A percentile compares a stretch with the other conserved stretches of the same genome.
phyloP scores from a whole-genome alignment of 2,797 vertebrate species.

The Sebastiscus tertius region DNA sequence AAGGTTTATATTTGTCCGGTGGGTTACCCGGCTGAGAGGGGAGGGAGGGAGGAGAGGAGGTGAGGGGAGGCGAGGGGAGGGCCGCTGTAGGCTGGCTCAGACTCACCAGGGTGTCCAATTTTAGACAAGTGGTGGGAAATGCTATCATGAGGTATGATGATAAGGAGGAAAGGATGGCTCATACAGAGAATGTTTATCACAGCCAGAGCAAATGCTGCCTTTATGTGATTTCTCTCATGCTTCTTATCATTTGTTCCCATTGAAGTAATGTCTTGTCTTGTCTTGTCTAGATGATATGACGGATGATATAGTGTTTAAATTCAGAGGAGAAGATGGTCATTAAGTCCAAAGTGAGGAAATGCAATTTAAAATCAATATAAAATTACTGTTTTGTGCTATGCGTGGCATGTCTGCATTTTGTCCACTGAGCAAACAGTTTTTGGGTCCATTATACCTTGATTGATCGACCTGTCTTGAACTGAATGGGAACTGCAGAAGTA shows the following conservation, averaged over 20 bases:
- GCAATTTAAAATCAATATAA: not conserved
- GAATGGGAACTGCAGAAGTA: conserved; percentile 21
- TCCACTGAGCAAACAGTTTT: conserved; percentile 13
- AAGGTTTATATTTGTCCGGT: conserved; percentile 52
- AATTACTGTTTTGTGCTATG: not conserved
- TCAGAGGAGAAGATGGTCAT: not conserved
- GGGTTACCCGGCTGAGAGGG: conserved; percentile 32
- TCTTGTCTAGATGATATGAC: not conserved
- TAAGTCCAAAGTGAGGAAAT: not conserved
- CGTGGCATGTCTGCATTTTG: conserved; percentile 5
- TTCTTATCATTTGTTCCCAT: not conserved
- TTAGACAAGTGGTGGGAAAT: conserved; percentile 68
- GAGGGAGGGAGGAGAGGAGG: not conserved
- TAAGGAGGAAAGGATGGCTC: conserved; percentile 46
- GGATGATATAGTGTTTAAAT: not conserved
- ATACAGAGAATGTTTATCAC: conserved; percentile 2
- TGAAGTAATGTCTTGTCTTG: not conserved
- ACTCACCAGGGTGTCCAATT: conserved; percentile 64
- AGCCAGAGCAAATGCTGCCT: not conserved
- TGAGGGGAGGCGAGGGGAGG: not conserved
- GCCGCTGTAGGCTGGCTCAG: conserved; percentile 29
- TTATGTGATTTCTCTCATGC: not conserved
- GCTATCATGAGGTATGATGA: conserved; percentile 47
- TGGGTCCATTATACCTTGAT: conserved; percentile 45
- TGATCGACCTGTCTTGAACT: conserved; percentile 44